Evolutionary conservation across 2,888 invertebrate species (phyloP).

Genomic region (Parthenolecanium corni): DNA sequence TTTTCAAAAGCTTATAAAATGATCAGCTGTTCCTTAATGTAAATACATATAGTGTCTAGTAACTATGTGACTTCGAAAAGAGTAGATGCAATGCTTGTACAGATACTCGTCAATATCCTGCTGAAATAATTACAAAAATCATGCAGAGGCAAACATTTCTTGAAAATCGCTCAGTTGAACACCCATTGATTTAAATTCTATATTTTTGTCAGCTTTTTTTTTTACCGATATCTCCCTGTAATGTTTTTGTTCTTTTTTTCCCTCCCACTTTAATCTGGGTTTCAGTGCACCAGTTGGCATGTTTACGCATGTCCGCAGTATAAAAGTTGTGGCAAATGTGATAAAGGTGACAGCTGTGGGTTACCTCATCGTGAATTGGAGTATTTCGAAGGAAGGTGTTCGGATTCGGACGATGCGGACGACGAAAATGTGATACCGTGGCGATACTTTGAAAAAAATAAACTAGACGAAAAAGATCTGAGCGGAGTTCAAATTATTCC

Average conservation of each 20-base stretch:
- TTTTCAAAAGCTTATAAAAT: too few species aligned
- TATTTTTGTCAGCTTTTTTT: too few species aligned
- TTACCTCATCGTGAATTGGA: constrained; percentile 5
- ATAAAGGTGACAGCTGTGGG: constrained; percentile 7
- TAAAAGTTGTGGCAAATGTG: constrained; percentile 1
- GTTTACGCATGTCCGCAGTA: constrained; percentile 15
- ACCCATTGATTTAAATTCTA: too few species aligned
- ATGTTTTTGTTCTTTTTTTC: background rate
- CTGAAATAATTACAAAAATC: too few species aligned
- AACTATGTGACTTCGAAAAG: too few species aligned
- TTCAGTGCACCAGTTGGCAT: constrained; percentile 21
- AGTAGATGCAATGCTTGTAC: too few species aligned
- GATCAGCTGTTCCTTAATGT: too few species aligned
- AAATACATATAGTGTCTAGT: too few species aligned
- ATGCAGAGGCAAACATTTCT: too few species aligned
- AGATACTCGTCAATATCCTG: too few species aligned
- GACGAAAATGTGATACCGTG: background rate
- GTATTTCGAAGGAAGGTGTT: constrained; percentile 8
- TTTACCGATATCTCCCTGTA: background rate
- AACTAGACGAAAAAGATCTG: background rate
- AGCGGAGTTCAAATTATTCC: constrained; percentile 7
- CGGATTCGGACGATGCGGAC: background rate
- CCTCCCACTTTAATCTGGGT: background rate
- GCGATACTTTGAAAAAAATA: constrained; percentile 22
- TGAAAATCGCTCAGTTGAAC: too few species aligned